Percentiles rank a stretch among this genome's conserved stretches.
Conservation (phyloP, 2,888 invertebrate species). For the Amitus sp. region DNA sequence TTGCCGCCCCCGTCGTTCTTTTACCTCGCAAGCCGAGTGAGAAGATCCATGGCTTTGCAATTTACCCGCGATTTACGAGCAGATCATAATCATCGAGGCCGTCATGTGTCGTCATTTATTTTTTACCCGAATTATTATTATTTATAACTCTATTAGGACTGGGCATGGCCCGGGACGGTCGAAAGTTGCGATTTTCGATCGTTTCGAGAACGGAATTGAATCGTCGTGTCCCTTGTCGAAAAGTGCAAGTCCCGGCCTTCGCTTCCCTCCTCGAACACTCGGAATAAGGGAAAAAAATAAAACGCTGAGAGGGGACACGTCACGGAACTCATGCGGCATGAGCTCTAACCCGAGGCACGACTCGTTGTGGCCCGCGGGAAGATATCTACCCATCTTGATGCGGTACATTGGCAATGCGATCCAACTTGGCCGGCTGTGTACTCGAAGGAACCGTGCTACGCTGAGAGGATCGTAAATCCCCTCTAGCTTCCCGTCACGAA, state of each 20-base stretch:
- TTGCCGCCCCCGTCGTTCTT: slow-evolving; percentile 61
- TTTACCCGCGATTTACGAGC: slow-evolving; percentile 65
- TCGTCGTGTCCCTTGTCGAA: neutral
- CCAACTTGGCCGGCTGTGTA: slow-evolving; percentile 55
- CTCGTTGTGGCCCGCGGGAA: slow-evolving; percentile 44
- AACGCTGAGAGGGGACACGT: slow-evolving; percentile 46
- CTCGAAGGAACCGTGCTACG: slow-evolving; percentile 56
- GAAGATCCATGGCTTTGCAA: slow-evolving; percentile 50
- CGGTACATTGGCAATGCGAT: slow-evolving; percentile 61
- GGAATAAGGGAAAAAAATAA: slow-evolving; percentile 51
- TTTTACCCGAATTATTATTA: slow-evolving; percentile 63
- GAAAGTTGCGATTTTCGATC: slow-evolving; percentile 57
- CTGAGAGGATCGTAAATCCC: slow-evolving; percentile 59
- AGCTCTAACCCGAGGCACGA: slow-evolving; percentile 56
- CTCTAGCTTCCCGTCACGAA: slow-evolving; percentile 59
- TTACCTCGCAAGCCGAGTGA: slow-evolving; percentile 43
- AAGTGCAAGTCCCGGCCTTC: slow-evolving; percentile 35
- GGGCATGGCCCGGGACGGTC: slow-evolving; percentile 22
- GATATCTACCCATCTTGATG: slow-evolving; percentile 57
- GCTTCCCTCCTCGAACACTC: slow-evolving; percentile 41
- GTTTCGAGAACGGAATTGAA: slow-evolving; percentile 44
- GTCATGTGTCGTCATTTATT: slow-evolving; percentile 44
- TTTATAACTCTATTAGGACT: slow-evolving; percentile 55
- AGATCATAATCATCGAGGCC: slow-evolving; percentile 65
- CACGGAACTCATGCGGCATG: slow-evolving; percentile 63